phyloP scores from a whole-genome alignment of 37 sponge, comb jelly and placozoan genomes.

The Spongia lamella region DNA sequence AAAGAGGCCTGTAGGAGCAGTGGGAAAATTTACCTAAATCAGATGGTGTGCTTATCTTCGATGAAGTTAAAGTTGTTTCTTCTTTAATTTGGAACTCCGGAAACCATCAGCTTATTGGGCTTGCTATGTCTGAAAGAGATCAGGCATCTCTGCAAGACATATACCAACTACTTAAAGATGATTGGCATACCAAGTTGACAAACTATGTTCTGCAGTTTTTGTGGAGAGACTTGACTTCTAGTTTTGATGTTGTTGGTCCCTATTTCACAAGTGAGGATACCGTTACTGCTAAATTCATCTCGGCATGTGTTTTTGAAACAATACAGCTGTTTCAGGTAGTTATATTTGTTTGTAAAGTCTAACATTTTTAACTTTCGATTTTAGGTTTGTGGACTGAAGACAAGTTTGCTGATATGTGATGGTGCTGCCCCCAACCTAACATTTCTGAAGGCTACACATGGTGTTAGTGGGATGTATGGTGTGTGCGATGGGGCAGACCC shows the following conservation, averaged over 20 bases:
- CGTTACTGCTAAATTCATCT: constrained; percentile 7
- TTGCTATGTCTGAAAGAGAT: constrained; percentile 13
- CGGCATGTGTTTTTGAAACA: constrained; percentile 16
- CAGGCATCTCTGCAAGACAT: background rate
- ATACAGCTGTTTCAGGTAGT: background rate
- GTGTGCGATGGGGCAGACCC: background rate
- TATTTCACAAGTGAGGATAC: constrained; percentile 10
- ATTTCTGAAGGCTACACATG: background rate
- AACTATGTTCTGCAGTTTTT: constrained; percentile 40
- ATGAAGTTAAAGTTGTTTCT: too few relatives aligned
- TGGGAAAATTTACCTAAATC: too few relatives aligned
- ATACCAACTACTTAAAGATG: background rate
- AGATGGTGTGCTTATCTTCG: too few relatives aligned
- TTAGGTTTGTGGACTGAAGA: background rate
- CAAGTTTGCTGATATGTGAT: constrained; percentile 5
- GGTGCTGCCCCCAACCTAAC: constrained; percentile 14
- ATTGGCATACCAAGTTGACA: constrained; percentile 16
- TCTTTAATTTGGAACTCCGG: too few relatives aligned
- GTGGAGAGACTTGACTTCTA: constrained; percentile 44
- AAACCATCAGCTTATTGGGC: constrained; percentile 1
- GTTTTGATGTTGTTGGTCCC: constrained; percentile 51
- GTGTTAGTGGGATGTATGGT: constrained; percentile 1
- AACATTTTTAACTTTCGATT: too few relatives aligned
- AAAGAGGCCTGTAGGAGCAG: too few relatives aligned
- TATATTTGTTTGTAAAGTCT: too few relatives aligned